Evolutionary conservation across 2,797 vertebrate species (phyloP), one percentile per base, ranked within the genome.

Genomic region (Poecilia velifera): DNA sequence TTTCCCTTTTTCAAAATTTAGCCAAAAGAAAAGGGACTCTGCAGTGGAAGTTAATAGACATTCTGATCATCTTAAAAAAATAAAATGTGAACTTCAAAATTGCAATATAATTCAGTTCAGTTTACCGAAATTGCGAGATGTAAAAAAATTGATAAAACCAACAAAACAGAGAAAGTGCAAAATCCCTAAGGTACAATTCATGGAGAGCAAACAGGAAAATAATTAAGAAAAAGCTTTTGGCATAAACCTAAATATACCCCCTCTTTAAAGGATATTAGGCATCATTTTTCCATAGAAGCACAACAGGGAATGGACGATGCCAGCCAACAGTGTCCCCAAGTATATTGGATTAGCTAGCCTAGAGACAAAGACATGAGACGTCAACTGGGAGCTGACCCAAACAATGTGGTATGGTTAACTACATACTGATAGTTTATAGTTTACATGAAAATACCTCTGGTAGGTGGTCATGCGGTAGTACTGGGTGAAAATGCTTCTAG

Each of bases 281-380:
- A 96, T 82, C 57, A 97, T 93, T 90, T 90, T 96, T 81, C 84
- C 94, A 86, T 93, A 95, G 86, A 96, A 96, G 87, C 96, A 97
- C 77, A 95, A 86, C 74, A 95, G 82, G 6, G 96, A 95, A 88
- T 97, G 96, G 51, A 96, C 84, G 72, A 97, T 72, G 39, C 95
- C 95, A 39, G 96, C 96, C 10, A 92, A 82, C 73, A 97, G 94
- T 0, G 94, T 95, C 78, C 96, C 96, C 84, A 97, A 81, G 88
- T 96, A 97, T 82, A 96, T 76, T 0, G 96, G 96, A 82, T 97
- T 97, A n/a, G 95, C 95, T 79, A 95, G 91, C 92, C 96, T 96
- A 80, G 34, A 91, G 87, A 46, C 46, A 86, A 87, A 16, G 18
- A 82, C 4, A 78, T 7, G 81, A 1, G 41, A 12, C 51, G 8